Percentiles rank a stretch among this genome's conserved stretches.
phyloP scores from a whole-genome alignment of 2,113 vertebrate species.

The Silurus meridionalis region DNA sequence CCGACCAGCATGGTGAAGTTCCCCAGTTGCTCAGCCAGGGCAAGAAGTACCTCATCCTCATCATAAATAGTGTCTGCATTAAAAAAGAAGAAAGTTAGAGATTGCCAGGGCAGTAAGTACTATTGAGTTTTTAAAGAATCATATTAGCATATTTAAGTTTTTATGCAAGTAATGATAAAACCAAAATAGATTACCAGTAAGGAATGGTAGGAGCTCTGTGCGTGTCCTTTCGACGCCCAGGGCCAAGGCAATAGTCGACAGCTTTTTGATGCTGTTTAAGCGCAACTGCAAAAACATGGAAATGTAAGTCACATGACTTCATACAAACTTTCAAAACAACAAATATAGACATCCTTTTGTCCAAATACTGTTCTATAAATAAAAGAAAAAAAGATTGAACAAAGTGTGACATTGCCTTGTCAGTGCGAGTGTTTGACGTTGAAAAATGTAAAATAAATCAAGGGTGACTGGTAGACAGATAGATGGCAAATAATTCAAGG shows the following conservation, averaged over 20 bases:
- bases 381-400: too few species aligned
- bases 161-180: background rate
- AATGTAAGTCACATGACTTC: background rate
- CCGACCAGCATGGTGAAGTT: conserved; percentile 89
- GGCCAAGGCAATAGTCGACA: conserved; percentile 87
- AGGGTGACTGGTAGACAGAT: too few species aligned
- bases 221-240: conserved; percentile 88
- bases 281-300: conserved; percentile 71
- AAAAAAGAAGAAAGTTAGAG: background rate
- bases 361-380: too few species aligned
- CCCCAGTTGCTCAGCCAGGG: conserved; percentile 87
- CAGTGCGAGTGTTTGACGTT: too few species aligned
- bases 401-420: too few species aligned
- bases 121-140: background rate
- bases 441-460: too few species aligned
- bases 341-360: background rate
- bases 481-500: too few species aligned
- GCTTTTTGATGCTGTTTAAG: conserved; percentile 89
- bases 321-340: background rate
- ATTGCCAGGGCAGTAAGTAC: background rate
- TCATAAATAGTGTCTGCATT: conserved; percentile 87
- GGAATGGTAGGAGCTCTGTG: conserved; percentile 86
- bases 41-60: conserved; percentile 89
- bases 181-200: conserved; percentile 75
- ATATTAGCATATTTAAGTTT: too few species aligned